Percentiles rank a stretch among this genome's conserved stretches.
phyloP scores from a whole-genome alignment of 1,140 invertebrate genomes.

The Hyles euphorbiae region DNA sequence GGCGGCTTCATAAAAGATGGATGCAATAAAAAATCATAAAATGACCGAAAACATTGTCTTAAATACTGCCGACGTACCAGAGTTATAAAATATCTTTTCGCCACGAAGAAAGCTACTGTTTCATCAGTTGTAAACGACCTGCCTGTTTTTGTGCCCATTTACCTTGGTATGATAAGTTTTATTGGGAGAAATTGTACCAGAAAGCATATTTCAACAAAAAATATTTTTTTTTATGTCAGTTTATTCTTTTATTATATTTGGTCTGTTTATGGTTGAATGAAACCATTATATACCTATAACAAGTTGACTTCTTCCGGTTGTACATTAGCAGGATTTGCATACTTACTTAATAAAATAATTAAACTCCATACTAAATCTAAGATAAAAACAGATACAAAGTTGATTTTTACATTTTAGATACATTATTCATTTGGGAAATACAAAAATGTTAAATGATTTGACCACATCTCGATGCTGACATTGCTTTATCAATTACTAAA shows the following conservation, averaged over 20 bases:
- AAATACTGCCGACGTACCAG: slow-evolving; percentile 19
- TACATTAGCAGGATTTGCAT: too few species aligned
- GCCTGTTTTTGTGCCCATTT: slow-evolving; percentile 9
- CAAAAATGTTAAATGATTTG: too few species aligned
- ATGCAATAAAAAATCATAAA: slow-evolving; percentile 43
- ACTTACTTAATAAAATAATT: too few species aligned
- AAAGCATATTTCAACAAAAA: neutral
- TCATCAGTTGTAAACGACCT: neutral
- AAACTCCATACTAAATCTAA: too few species aligned
- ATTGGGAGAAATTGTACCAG: slow-evolving; percentile 2
- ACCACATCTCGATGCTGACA: too few species aligned
- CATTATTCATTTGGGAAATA: too few species aligned
- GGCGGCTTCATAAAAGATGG: slow-evolving; percentile 30
- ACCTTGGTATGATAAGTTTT: slow-evolving; percentile 15
- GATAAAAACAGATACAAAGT: too few species aligned
- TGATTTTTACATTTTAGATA: too few species aligned
- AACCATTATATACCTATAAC: neutral
- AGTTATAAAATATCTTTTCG: slow-evolving; percentile 31
- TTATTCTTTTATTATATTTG: neutral
- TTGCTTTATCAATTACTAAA: too few species aligned
- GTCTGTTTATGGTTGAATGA: neutral
- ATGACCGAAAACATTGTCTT: slow-evolving; percentile 41
- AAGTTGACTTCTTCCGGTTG: too few species aligned
- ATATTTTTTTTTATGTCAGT: neutral
- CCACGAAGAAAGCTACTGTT: slow-evolving; percentile 40